Percentiles rank a stretch among this genome's conserved stretches.
Conservation (phyloP, 2,888 invertebrate species). For the Eutolmus rufibarbis region DNA sequence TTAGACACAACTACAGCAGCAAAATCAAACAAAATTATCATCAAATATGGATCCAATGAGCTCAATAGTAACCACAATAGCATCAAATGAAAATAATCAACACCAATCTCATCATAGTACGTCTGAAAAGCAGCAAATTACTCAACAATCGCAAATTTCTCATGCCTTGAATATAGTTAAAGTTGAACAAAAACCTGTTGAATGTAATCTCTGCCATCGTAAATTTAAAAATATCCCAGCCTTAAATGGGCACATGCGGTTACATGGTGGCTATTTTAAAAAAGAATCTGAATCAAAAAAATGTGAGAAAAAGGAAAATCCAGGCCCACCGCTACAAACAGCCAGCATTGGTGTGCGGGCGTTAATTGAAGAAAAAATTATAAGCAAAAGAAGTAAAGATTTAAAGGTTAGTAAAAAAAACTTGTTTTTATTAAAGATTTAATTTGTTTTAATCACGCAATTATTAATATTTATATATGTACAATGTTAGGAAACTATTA, state of each 20-base stretch:
- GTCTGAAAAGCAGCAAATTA: conserved; percentile 54
- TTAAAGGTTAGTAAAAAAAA: conserved; percentile 56
- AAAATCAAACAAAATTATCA: conserved; percentile 50
- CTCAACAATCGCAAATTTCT: conserved; percentile 56
- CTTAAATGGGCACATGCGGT: conserved; percentile 96
- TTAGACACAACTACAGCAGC: conserved; percentile 54
- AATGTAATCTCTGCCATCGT: conserved; percentile 93
- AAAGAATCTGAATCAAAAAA: conserved; percentile 90
- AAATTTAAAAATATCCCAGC: conserved; percentile 98
- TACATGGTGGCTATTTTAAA: conserved; percentile 97
- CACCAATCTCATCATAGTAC: not conserved
- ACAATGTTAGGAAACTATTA: no score
- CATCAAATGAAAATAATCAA: not conserved
- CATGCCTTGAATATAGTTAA: conserved; percentile 63
- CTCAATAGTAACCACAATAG: conserved; percentile 42
- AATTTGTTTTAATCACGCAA: not conserved
- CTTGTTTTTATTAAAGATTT: not conserved
- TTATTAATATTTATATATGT: no score
- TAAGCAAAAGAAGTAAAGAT: conserved; percentile 76
- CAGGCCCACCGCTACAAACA: conserved; percentile 87
- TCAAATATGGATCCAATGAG: conserved; percentile 38
- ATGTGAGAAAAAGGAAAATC: conserved; percentile 82
- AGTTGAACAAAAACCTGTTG: conserved; percentile 83
- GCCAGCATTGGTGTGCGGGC: conserved; percentile 90
- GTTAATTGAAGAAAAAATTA: conserved; percentile 91